phyloP scores from a whole-genome alignment of 2,888 invertebrate genomes.

The Carterocephalus palaemon region DNA sequence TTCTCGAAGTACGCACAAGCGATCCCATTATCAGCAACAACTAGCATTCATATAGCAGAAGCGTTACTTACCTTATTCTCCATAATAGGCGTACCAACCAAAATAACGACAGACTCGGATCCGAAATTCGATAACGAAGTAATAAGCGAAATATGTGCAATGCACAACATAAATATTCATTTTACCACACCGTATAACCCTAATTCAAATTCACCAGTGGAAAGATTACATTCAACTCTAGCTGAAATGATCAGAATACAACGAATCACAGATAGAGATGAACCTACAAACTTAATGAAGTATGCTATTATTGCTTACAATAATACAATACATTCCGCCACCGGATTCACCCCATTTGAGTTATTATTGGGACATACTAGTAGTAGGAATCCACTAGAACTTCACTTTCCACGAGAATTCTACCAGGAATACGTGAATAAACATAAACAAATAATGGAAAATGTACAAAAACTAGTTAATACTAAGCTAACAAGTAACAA shows the following conservation, averaged over 20 bases:
- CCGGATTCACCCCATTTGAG: constrained; percentile 36
- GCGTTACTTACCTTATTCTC: constrained; percentile 6
- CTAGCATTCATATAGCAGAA: constrained; percentile 30
- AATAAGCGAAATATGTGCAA: constrained; percentile 23
- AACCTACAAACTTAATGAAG: constrained; percentile 32
- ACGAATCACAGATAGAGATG: constrained; percentile 32
- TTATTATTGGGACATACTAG: constrained; percentile 36
- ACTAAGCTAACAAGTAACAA: constrained; percentile 25
- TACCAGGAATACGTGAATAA: constrained; percentile 85
- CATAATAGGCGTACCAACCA: constrained; percentile 5
- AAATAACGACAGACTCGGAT: constrained; percentile 21
- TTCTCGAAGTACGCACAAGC: constrained; percentile 26
- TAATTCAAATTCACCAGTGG: constrained; percentile 29
- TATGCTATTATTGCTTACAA: constrained; percentile 37
- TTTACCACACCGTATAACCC: constrained; percentile 26
- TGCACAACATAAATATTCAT: constrained; percentile 26
- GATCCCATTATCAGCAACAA: constrained; percentile 27
- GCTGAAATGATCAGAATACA: constrained; percentile 30
- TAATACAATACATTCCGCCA: constrained; percentile 35
- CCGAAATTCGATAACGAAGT: constrained; percentile 26
- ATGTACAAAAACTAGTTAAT: constrained; percentile 29
- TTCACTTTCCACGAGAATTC: constrained; percentile 51
- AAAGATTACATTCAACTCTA: constrained; percentile 30
- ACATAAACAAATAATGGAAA: constrained; percentile 60
- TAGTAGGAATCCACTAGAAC: constrained; percentile 36